phyloP scores from a whole-genome alignment of 2,888 invertebrate genomes.

The Blastobasis lacticolella region DNA sequence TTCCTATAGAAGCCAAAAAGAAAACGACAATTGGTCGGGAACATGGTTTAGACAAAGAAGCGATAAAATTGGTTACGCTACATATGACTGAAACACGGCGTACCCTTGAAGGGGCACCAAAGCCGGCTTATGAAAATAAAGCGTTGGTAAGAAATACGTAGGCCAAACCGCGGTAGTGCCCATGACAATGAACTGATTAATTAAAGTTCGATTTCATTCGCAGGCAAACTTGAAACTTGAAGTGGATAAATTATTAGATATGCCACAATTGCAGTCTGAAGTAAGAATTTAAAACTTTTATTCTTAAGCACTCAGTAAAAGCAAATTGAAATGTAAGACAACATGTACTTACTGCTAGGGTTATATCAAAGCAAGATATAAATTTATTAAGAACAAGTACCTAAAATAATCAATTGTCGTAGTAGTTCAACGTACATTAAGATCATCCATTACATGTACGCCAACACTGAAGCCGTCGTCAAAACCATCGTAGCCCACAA shows the following conservation, averaged over 20 bases:
- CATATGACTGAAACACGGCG: background rate
- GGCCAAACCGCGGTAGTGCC: background rate
- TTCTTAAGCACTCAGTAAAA: too few species aligned
- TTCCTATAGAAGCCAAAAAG: too few species aligned
- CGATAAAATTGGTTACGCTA: conserved; percentile 17
- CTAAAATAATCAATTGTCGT: too few species aligned
- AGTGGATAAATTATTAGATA: conserved; percentile 21
- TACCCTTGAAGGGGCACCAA: background rate
- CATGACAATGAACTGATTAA: background rate
- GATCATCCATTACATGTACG: too few species aligned
- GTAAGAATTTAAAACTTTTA: background rate
- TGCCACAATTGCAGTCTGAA: conserved; percentile 7
- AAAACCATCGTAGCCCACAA: too few species aligned
- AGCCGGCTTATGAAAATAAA: conserved; percentile 7
- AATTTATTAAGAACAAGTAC: too few species aligned
- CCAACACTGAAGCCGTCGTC: too few species aligned
- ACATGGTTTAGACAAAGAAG: conserved; percentile 9
- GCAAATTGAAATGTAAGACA: too few species aligned
- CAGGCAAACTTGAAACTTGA: conserved; percentile 17
- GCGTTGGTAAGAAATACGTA: conserved; percentile 13
- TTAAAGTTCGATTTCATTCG: background rate
- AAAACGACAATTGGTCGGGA: too few species aligned
- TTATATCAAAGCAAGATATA: too few species aligned
- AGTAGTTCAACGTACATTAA: too few species aligned
- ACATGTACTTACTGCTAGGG: too few species aligned